Base-by-base conservation (phyloP, 2,797 vertebrate genomes). In the Siniperca scherzeri region DNA sequence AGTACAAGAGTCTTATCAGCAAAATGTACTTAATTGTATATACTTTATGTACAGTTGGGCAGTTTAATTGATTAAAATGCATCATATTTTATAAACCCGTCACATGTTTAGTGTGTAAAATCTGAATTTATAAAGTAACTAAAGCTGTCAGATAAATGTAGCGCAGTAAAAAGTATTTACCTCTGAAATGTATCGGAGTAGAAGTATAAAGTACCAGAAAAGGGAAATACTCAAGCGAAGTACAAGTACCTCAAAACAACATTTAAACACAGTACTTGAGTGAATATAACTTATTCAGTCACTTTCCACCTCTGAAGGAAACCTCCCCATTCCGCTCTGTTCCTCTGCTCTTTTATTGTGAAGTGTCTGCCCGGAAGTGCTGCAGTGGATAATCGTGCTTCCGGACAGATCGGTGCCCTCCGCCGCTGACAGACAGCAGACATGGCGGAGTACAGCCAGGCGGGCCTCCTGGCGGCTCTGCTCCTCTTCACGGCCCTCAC, bases 371-470 rank as follows among this genome's bases (percentile, higher is more conserved):
- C 72, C 72, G 71, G 80, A 81, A 67, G 36, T 16, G 2, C 0
- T 16, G 38, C 3, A 1, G 1, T 9, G n/a, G 30, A 1, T 1
- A 0, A 4, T n/a, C 3, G 1, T 5, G 10, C 30, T 38, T 4
- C 38, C 44, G 17, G 38, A 2, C 19, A 11, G 44, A 40, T 25
- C 22, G 16, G 12, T 12, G 2, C 3, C 19, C 3, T 5, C 21
- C 19, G 2, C 9, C 19, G 3, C 42, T 44, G 42, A 46, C 14
- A 22, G 21, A 52, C 50, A 25, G 60, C 65, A 33, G 55, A 77
- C 48, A 96, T 96, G 96, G 94, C 95, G 67, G 96, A 96, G 83
- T 96, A 93, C 83, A 95, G 91, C 67, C 92, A 91, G 70, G 75
- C 85, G 7, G 93, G 91, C 1, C 90, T 96, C 42, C 81, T 96